Conservation (phyloP, 2,888 invertebrate species). For the Choreutis nemorana region DNA sequence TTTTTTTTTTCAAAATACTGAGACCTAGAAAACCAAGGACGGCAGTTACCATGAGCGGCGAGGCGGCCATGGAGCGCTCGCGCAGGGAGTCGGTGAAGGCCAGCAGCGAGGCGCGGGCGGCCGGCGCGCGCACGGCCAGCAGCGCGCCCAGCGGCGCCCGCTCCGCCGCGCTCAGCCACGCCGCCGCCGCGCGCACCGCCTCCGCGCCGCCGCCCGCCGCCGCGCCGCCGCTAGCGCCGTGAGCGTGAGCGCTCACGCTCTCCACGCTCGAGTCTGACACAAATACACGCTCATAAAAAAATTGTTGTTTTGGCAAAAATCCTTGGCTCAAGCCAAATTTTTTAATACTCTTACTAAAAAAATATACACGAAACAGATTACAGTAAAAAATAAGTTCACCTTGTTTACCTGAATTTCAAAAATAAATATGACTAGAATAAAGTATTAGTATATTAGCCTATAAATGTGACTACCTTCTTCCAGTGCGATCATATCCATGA, state of each 20-base stretch:
- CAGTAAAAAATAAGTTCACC: too few relatives aligned
- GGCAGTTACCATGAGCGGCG: slow-evolving; percentile 68
- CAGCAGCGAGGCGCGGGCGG: slow-evolving; percentile 77
- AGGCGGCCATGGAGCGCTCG: slow-evolving; percentile 78
- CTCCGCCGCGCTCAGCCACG: slow-evolving; percentile 79
- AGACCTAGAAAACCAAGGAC: neutral
- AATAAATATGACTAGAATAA: too few relatives aligned
- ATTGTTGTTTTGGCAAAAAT: too few relatives aligned
- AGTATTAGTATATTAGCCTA: too few relatives aligned
- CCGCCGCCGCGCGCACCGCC: slow-evolving; percentile 80
- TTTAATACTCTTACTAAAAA: too few relatives aligned
- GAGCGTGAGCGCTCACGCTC: slow-evolving; percentile 35
- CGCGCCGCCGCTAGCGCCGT: slow-evolving; percentile 19
- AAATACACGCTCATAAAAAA: too few relatives aligned
- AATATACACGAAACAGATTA: too few relatives aligned
- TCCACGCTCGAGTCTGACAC: slow-evolving; percentile 57
- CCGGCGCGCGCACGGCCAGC: slow-evolving; percentile 72
- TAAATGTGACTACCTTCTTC: slow-evolving; percentile 90
- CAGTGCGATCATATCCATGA: slow-evolving; percentile 85
- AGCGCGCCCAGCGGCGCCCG: slow-evolving; percentile 33
- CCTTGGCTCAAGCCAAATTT: too few relatives aligned
- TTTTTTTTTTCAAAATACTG: neutral
- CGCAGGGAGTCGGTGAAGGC: slow-evolving; percentile 83
- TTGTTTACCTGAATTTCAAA: too few relatives aligned
- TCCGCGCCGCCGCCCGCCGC: slow-evolving; percentile 26